Evolutionary conservation across 2,888 invertebrate species (phyloP), one percentile per base, ranked within the genome.

Genomic region (Patella depressa): DNA sequence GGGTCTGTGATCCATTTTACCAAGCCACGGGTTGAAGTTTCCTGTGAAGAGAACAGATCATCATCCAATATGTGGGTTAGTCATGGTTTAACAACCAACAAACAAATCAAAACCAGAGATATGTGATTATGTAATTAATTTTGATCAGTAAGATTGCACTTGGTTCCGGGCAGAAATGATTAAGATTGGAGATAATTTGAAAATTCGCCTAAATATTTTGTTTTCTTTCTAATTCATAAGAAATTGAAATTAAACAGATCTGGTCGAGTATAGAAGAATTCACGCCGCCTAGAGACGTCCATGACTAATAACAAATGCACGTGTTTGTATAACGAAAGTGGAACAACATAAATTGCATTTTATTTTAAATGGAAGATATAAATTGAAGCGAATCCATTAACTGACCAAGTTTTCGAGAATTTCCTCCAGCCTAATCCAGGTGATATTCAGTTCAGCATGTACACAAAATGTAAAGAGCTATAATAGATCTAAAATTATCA

Each of bases 91-190:
- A 45, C 45, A 45, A 65, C 24, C 65, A 24, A 19, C 19, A 24
- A 65, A 65, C 65, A 65, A 65, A 65, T 65, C 65, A 65, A 65
- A 65, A 65, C 65, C 65, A 65, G 65, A 65, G 19, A 17, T 59
- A 14, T 65, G 24, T 65, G 65, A 65, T 65, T 65, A 65, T 12
- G 14, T 65, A 24, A 65, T 65, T 65, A 65, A 65, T 65, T 24
- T 65, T 65, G 19, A 65, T 24, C 65, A 65, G 65, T 11, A 14
- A 12, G 19, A 65, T 65, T 65, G 65, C 65, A 65, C 65, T 65
- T 65, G 65, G 12, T 65, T 24, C 65, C 65, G 24, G 24, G 19
- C 24, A 9, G 65, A 65, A n/a, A 11, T 65, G 19, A 65, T 65
- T 65, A 65, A 19, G 65, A 24, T 65, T 9, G 59, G 12, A 65